A percentile compares a stretch with the other conserved stretches of the same genome.
Conservation (phyloP, 2,797 vertebrate species). For the Merluccius polli region DNA sequence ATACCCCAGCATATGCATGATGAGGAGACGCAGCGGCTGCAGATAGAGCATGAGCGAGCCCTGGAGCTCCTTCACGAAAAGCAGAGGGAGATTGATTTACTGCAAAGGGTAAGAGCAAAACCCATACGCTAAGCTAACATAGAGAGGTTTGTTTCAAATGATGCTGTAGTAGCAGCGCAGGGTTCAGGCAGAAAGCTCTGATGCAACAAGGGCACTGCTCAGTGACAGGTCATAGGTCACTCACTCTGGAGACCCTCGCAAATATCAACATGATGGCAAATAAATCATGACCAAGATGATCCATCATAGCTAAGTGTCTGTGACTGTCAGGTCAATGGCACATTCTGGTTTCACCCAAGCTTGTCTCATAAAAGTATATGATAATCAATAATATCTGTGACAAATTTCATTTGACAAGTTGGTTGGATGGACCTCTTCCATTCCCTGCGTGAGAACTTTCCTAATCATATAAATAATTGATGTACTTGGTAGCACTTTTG, state of each 20-base stretch:
- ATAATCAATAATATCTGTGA: background rate
- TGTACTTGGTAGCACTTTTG: background rate
- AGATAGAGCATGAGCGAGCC: conserved; percentile 91
- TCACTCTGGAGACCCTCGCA: background rate
- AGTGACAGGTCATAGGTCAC: background rate
- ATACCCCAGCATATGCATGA: conserved; percentile 87
- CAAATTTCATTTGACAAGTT: background rate
- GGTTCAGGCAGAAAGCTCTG: background rate
- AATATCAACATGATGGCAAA: background rate
- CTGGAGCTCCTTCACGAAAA: conserved; percentile 87
- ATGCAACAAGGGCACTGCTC: background rate
- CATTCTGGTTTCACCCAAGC: background rate
- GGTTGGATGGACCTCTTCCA: background rate
- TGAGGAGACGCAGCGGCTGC: conserved; percentile 87
- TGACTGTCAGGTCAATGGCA: background rate
- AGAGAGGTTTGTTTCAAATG: background rate
- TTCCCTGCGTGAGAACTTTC: background rate
- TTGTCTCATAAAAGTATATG: background rate
- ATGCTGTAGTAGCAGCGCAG: background rate
- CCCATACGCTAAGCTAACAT: background rate
- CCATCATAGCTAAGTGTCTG: background rate
- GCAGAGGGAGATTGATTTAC: conserved; percentile 89
- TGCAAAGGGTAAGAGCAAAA: conserved; percentile 81
- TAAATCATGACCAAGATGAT: background rate
- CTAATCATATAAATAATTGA: background rate